Evolutionary conservation across 2,888 invertebrate species (phyloP).

Genomic region (Xestia sexstrigata): DNA sequence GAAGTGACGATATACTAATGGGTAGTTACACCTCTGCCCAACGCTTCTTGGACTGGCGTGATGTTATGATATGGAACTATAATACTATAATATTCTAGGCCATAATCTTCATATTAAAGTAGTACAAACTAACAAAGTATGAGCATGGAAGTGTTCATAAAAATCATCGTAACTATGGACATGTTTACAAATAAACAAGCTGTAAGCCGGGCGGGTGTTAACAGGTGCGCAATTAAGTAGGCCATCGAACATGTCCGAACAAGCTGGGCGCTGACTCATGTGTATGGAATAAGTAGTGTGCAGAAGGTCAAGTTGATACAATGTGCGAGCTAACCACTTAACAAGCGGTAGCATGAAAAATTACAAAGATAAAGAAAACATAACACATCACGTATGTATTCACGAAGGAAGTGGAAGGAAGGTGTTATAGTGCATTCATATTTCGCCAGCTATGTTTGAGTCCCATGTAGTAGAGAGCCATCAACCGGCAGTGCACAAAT

Average conservation of each 20-base stretch:
- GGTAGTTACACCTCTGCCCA: neutral
- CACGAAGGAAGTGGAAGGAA: neutral
- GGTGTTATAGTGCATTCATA: neutral
- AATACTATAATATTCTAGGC: neutral
- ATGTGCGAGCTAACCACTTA: neutral
- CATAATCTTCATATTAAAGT: slow-evolving; percentile 2
- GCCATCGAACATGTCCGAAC: slow-evolving; percentile 65
- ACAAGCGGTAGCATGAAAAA: neutral
- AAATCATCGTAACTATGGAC: slow-evolving; percentile 21
- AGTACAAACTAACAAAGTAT: slow-evolving; percentile 19
- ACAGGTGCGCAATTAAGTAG: slow-evolving; percentile 63
- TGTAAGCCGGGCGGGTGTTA: slow-evolving; percentile 39
- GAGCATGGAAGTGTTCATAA: slow-evolving; percentile 20
- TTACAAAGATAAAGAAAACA: neutral
- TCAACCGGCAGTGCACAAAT: neutral
- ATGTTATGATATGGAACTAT: neutral
- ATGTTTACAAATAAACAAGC: slow-evolving; percentile 61
- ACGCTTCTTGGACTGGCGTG: neutral
- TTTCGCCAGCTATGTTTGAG: neutral
- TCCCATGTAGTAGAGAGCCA: neutral
- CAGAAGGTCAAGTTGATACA: slow-evolving; percentile 32
- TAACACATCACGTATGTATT: neutral
- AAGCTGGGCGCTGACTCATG: slow-evolving; percentile 55
- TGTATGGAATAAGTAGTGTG: neutral
- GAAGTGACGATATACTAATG: neutral